Evolutionary conservation across 1,140 invertebrate genomes (phyloP).

Genomic region (Drosophila tsacasi): DNA sequence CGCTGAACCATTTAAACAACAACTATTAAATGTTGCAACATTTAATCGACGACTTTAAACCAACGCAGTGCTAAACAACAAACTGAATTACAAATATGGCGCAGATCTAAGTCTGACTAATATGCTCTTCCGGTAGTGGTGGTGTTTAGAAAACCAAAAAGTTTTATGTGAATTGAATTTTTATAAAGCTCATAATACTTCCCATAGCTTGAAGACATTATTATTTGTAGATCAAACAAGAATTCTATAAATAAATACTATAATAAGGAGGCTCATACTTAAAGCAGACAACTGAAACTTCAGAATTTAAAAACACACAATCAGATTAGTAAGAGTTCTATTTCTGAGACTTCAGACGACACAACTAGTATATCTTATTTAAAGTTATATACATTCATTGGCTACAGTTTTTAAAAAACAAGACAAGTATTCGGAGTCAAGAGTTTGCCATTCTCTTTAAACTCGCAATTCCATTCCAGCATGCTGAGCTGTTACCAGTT

Average conservation of each 20-base stretch:
- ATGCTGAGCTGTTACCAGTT: not conserved
- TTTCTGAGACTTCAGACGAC: not conserved
- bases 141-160: not conserved
- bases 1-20: constrained; percentile 71
- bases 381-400: not conserved
- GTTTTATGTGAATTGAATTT: no score
- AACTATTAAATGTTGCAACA: constrained; percentile 67
- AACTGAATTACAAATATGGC: not conserved
- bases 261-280: not conserved
- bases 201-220: no score
- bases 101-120: not conserved
- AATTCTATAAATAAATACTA: no score
- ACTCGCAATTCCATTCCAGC: not conserved
- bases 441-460: not conserved
- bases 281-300: not conserved
- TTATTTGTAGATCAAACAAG: no score
- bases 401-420: not conserved
- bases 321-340: not conserved
- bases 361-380: not conserved
- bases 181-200: no score
- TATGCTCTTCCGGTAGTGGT: no score
- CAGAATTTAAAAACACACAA: not conserved
- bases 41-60: constrained; percentile 43
- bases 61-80: not conserved
- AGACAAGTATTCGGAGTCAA: not conserved